A percentile compares a stretch with the other conserved stretches of the same genome.
Evolutionary conservation across 1,140 invertebrate species (phyloP).

Genomic region (Drosophila kanapiae): DNA sequence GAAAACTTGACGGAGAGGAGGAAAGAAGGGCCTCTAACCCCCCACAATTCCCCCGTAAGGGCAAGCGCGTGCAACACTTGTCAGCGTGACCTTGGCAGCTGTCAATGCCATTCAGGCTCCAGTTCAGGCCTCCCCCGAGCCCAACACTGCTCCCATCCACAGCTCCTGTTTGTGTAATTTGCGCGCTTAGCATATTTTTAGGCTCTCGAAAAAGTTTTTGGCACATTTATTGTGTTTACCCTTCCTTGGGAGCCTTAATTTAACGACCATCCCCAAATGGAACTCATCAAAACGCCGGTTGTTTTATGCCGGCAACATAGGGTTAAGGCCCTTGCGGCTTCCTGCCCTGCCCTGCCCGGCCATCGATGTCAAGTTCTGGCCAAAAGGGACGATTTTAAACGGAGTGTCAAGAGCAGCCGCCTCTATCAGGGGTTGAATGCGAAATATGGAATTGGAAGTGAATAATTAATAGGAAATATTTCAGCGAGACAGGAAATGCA

Average conservation of each 20-base stretch:
- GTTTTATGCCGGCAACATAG: conserved; percentile 47
- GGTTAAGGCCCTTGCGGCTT: conserved; percentile 28
- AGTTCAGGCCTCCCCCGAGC: background rate
- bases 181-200: conserved; percentile 71
- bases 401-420: conserved; percentile 5
- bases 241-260: conserved; percentile 6
- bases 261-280: conserved; percentile 47
- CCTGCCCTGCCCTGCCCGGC: no score
- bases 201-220: conserved; percentile 38
- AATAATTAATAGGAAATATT: conserved; percentile 7
- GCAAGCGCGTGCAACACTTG: conserved; percentile 80
- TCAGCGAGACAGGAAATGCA: background rate
- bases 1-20: conserved; percentile 8
- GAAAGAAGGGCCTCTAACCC: conserved; percentile 8
- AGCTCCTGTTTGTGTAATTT: conserved; percentile 62
- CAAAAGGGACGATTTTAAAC: conserved; percentile 1
- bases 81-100: conserved; percentile 76
- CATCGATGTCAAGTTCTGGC: conserved; percentile 2
- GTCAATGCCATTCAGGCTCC: conserved; percentile 65
- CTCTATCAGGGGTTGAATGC: background rate
- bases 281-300: conserved; percentile 58
- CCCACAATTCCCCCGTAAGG: conserved; percentile 16
- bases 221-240: conserved; percentile 55
- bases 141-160: conserved; percentile 4
- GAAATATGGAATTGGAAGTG: background rate